These are phyloP conservation scores for Zingel zingel DNA, from an alignment of 2,113 vertebrate genomes.

Conservation along the genomic window DNA sequence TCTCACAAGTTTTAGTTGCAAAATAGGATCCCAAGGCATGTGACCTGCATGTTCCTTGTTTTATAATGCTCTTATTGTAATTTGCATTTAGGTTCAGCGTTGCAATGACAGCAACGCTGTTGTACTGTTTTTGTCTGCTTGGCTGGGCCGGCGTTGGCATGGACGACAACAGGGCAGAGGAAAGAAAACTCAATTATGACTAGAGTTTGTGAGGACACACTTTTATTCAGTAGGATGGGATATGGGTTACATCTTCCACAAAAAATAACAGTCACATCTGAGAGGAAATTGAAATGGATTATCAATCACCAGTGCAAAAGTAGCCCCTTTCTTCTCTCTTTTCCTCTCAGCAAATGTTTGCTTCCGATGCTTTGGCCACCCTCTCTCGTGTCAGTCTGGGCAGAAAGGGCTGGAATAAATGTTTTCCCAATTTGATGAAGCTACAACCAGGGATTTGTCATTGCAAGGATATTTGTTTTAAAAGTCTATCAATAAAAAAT, in stretches of 20 bases:
- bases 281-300: constrained; percentile 64
- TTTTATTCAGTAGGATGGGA: not conserved
- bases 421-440: constrained; percentile 8
- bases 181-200: not conserved
- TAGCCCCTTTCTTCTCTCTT: not conserved
- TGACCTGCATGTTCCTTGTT: constrained; percentile 28
- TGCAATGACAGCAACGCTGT: constrained; percentile 56
- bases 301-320: constrained; percentile 34
- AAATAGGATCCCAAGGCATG: constrained; percentile 12
- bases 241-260: not conserved
- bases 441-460: constrained; percentile 10
- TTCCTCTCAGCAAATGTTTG: constrained; percentile 11
- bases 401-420: not conserved
- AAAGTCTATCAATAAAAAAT: not conserved
- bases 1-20: not conserved
- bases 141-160: not conserved
- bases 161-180: not conserved
- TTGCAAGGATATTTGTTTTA: not conserved
- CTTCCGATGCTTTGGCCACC: constrained; percentile 15
- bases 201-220: constrained; percentile 14
- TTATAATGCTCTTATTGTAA: constrained; percentile 39
- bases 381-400: not conserved
- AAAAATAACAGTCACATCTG: constrained; percentile 32
- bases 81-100: constrained; percentile 39
- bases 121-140: not conserved